phyloP scores from a whole-genome alignment of 2,888 invertebrate genomes.

The Trissoscelio sp. region DNA sequence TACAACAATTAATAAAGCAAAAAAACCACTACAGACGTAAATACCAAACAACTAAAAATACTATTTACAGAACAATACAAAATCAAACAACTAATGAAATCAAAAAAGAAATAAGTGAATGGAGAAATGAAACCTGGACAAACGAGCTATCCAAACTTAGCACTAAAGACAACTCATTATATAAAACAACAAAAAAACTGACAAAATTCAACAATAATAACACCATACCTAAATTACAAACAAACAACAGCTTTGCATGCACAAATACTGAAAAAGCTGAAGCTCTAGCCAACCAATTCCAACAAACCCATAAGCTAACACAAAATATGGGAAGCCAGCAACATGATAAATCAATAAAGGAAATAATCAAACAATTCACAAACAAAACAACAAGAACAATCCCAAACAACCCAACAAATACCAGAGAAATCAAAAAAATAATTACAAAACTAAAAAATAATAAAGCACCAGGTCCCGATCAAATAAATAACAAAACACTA shows the following conservation, averaged over 20 bases:
- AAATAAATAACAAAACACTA: not conserved
- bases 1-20: not conserved
- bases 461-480: constrained; percentile 15
- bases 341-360: not conserved
- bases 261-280: not conserved
- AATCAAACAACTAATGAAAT: not conserved
- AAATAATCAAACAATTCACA: not conserved
- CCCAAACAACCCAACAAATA: not conserved
- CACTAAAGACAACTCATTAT: constrained; percentile 7
- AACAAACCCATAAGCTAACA: not conserved
- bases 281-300: not conserved
- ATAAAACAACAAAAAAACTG: not conserved
- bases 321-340: not conserved
- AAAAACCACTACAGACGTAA: not conserved
- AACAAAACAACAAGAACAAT: not conserved
- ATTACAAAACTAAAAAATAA: constrained; percentile 6
- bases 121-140: not conserved
- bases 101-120: not conserved
- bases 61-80: not conserved
- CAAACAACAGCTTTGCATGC: not conserved
- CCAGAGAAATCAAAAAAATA: constrained; percentile 17
- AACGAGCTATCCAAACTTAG: not conserved
- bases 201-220: not conserved
- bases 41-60: not conserved
- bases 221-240: not conserved